A percentile compares a stretch with the other conserved stretches of the same genome.
Conservation (phyloP, 2,797 vertebrate genomes). For the Chelidonichthys spinosus region DNA sequence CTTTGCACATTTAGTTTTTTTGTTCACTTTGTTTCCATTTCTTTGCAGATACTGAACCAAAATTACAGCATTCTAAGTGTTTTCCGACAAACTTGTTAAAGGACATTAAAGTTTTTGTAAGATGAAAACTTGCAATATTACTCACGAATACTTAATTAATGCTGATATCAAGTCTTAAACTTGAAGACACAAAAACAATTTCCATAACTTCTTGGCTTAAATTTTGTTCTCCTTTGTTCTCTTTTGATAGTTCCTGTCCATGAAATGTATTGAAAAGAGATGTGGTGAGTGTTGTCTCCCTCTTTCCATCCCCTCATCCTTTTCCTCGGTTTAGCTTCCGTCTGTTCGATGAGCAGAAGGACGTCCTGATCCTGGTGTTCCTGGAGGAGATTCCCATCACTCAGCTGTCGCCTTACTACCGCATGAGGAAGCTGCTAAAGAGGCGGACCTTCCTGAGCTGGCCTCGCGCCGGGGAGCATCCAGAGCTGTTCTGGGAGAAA, state of each 20-base stretch:
- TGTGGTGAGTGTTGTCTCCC: neutral
- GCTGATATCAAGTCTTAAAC: too few relatives aligned
- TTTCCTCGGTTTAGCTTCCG: constrained; percentile 73
- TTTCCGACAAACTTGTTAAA: neutral
- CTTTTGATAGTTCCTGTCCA: too few relatives aligned
- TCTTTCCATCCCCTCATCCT: neutral
- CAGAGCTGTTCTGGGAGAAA: constrained; percentile 82
- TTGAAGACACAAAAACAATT: too few relatives aligned
- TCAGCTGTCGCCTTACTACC: constrained; percentile 78
- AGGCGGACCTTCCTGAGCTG: constrained; percentile 82
- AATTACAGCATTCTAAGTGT: neutral
- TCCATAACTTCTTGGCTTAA: too few relatives aligned
- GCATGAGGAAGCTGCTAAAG: constrained; percentile 82
- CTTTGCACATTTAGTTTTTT: neutral
- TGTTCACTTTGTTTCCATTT: neutral
- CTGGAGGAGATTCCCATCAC: constrained; percentile 78
- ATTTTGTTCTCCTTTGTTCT: too few relatives aligned
- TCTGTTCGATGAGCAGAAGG: constrained; percentile 83
- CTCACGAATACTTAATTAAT: too few relatives aligned
- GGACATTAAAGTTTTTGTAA: too few relatives aligned
- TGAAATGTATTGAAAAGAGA: too few relatives aligned
- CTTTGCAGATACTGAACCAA: neutral
- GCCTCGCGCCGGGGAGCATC: constrained; percentile 63
- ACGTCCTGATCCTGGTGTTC: constrained; percentile 82
- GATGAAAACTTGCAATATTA: too few relatives aligned